Percentiles rank a stretch among this genome's conserved stretches.
These are phyloP conservation scores for Lepilemur ruficaudatus DNA, from an alignment of 2,797 vertebrate genomes.

Conservation along the genomic window DNA sequence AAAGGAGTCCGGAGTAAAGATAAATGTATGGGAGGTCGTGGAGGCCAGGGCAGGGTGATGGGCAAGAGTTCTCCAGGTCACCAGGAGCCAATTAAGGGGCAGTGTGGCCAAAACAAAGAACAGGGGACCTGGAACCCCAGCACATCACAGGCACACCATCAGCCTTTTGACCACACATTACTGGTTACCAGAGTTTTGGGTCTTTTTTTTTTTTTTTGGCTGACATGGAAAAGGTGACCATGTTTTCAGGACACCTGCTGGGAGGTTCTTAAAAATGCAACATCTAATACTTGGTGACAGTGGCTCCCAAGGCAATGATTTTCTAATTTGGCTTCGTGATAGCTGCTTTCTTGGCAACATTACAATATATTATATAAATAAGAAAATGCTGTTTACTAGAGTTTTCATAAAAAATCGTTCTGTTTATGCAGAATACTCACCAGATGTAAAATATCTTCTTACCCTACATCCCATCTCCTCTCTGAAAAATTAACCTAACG, in stretches of 20 bases:
- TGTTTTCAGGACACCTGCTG: background rate
- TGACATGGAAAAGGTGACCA: slow-evolving; percentile 35
- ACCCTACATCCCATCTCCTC: background rate
- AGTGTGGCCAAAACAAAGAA: slow-evolving; percentile 44
- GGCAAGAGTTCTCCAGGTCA: background rate
- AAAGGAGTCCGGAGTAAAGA: background rate
- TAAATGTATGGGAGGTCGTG: background rate
- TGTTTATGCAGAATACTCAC: background rate
- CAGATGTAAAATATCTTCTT: background rate
- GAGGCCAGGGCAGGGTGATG: background rate
- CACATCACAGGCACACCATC: background rate
- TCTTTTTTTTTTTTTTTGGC: background rate
- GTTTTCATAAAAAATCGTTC: background rate
- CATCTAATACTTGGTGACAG: slow-evolving; percentile 1
- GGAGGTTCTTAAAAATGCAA: slow-evolving; percentile 40
- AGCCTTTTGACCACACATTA: background rate
- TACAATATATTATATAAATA: background rate
- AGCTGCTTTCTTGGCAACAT: slow-evolving; percentile 3
- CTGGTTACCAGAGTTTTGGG: background rate
- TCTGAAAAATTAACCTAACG: background rate
- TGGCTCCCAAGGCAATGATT: background rate
- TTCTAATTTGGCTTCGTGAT: slow-evolving; percentile 29
- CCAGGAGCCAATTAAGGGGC: background rate
- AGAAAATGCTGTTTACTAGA: slow-evolving; percentile 23
- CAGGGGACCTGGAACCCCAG: background rate